phyloP scores from a whole-genome alignment of 2,113 vertebrate species.

The Trematocara macrostoma region DNA sequence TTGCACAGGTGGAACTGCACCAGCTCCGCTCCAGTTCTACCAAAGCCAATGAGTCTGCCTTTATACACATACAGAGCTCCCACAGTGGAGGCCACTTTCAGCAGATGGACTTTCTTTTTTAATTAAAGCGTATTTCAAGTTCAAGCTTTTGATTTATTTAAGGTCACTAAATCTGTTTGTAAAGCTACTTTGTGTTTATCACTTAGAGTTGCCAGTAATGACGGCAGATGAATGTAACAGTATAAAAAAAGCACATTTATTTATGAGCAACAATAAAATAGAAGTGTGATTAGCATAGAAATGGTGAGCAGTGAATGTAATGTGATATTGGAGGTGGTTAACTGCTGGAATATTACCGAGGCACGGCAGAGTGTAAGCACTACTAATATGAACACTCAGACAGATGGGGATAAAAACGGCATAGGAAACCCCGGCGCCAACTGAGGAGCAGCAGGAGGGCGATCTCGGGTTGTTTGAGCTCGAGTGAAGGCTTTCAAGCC shows the following conservation, averaged over 20 bases:
- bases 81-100: not conserved
- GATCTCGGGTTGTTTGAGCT: not conserved
- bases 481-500: slow-evolving; percentile 17
- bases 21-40: not conserved
- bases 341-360: not conserved
- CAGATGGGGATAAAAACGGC: not conserved
- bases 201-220: not conserved
- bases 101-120: not conserved
- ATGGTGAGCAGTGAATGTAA: not conserved
- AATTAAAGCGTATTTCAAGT: not conserved
- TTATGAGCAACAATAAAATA: not conserved
- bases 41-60: not conserved
- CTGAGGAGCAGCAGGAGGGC: not conserved
- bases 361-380: not conserved
- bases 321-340: not conserved
- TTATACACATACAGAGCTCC: not conserved
- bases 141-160: not conserved
- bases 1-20: not conserved
- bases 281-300: not conserved
- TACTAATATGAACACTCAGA: not conserved
- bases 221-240: not conserved
- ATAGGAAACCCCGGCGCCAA: not conserved
- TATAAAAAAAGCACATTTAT: not conserved
- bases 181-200: not conserved
- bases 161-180: not conserved